Percentiles rank a stretch among this genome's conserved stretches.
These are phyloP conservation scores for Sesia apiformis DNA, from an alignment of 2,888 invertebrate species.

Conservation along the genomic window DNA sequence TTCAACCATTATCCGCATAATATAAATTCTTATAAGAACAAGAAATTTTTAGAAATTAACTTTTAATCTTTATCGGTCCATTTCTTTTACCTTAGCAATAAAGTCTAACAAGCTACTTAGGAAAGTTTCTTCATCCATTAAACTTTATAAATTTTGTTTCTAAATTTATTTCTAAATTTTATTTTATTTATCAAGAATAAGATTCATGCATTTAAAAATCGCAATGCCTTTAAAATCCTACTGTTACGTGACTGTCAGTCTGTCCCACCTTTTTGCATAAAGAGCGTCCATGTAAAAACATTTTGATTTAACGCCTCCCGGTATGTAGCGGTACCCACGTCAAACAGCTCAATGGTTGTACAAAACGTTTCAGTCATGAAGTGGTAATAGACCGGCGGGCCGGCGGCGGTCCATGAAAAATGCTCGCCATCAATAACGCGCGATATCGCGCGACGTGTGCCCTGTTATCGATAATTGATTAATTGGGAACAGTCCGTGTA, in stretches of 20 bases:
- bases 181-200: too few species aligned
- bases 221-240: too few species aligned
- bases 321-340: conserved; percentile 3
- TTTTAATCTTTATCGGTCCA: too few species aligned
- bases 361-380: conserved; percentile 10
- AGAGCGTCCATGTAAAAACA: neutral
- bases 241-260: neutral
- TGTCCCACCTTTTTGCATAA: neutral
- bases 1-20: too few species aligned
- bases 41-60: too few species aligned
- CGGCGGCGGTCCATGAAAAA: conserved; percentile 39
- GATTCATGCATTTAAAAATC: too few species aligned
- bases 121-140: too few species aligned
- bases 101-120: too few species aligned
- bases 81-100: too few species aligned
- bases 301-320: neutral
- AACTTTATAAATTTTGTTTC: too few species aligned
- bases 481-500: conserved; percentile 14
- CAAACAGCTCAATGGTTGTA: conserved; percentile 19
- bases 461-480: conserved; percentile 31
- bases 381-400: conserved; percentile 35
- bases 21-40: too few species aligned
- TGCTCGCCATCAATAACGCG: conserved; percentile 45
- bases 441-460: conserved; percentile 26
- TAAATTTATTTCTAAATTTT: too few species aligned